Percentiles rank a stretch among this genome's conserved stretches.
phyloP scores from a whole-genome alignment of 2,797 vertebrate genomes.

The Hafferia zeledoni region DNA sequence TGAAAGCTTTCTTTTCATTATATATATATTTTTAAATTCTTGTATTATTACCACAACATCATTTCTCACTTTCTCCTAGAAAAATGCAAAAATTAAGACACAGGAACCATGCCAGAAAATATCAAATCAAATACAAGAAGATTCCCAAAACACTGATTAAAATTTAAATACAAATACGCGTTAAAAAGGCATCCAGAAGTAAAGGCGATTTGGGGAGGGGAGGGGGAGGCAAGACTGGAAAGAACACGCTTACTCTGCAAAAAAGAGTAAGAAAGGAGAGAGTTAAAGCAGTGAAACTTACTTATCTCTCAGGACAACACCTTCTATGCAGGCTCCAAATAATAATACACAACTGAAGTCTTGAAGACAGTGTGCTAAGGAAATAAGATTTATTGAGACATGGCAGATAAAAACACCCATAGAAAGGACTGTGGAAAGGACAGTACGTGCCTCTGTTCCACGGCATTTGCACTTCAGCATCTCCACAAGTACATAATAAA shows the following conservation, averaged over 20 bases:
- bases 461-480: background rate
- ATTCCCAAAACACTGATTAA: background rate
- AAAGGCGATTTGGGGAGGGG: background rate
- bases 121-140: background rate
- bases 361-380: conserved; percentile 66
- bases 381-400: background rate
- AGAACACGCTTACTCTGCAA: background rate
- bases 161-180: background rate
- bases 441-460: background rate
- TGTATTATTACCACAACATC: background rate
- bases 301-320: conserved; percentile 96
- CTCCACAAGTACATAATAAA: background rate
- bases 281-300: conserved; percentile 61
- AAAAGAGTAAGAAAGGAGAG: background rate
- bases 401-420: background rate
- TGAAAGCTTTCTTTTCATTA: background rate
- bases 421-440: background rate
- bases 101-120: background rate
- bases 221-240: background rate
- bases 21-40: background rate
- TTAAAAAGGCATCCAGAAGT: background rate
- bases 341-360: conserved; percentile 94
- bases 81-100: background rate
- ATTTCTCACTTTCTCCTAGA: background rate
- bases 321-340: conserved; percentile 96